Conservation (phyloP, 64 coral and sea anemone genomes). For the Montipora cactus region DNA sequence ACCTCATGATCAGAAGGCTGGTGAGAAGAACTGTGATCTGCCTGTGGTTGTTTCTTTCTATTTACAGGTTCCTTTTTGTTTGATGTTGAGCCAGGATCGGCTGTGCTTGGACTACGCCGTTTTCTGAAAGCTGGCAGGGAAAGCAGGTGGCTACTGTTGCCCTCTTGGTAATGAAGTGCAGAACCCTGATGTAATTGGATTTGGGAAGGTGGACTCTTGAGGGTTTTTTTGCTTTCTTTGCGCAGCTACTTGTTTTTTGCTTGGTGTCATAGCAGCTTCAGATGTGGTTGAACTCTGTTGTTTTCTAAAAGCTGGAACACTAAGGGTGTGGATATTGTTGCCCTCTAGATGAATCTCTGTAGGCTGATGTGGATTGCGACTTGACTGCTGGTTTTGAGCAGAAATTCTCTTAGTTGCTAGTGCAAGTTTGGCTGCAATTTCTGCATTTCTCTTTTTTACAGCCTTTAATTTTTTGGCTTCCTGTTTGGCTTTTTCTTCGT, state of each 20-base stretch:
- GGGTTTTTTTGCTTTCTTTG: neutral
- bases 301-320: neutral
- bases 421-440: constrained; percentile 40
- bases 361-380: neutral
- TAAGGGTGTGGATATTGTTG: neutral
- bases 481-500: too few species aligned
- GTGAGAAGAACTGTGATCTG: constrained; percentile 3
- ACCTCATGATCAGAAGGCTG: neutral
- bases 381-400: neutral
- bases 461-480: constrained; percentile 15
- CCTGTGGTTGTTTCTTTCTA: constrained; percentile 1
- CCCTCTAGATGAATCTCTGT: neutral
- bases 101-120: neutral
- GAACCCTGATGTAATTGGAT: constrained; percentile 14
- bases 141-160: neutral
- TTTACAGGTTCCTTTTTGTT: constrained; percentile 1
- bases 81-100: constrained; percentile 12
- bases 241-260: neutral
- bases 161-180: neutral
- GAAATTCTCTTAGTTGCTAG: constrained; percentile 37
- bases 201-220: neutral
- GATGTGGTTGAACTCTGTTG: neutral
- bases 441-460: constrained; percentile 40
- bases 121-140: neutral
- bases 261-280: neutral